Base-by-base conservation (phyloP, 1,140 invertebrate genomes). In the Caenorhabditis latens region DNA sequence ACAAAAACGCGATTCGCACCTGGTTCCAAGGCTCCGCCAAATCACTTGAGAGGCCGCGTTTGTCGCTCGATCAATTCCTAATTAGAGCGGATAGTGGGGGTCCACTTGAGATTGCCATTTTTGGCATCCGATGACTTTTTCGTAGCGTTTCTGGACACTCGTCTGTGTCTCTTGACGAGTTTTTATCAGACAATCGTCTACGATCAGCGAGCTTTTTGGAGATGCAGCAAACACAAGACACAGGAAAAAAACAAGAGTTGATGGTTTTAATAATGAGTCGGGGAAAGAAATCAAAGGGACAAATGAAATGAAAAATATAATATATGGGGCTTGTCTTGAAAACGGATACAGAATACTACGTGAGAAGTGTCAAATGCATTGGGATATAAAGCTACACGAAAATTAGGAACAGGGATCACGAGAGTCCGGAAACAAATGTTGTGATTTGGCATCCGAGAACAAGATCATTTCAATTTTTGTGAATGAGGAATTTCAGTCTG, bases 1-100 rank as follows among this genome's bases (percentile, higher is more conserved):
- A 79, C 71, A 79, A 79, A 79, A 79, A 79, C 71, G 71, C 71
- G 21, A 79, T 79, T 79, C 71, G 71, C 71, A 79, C 71, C 71
- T 79, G 71, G 71, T 79, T 79, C 71, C 71, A 79, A 79, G 46
- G 71, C 71, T 50, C 46, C 71, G 46, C 71, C n/a, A 50, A 79
- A 79, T 50, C 71, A 79, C 71, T 79, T 50, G 71, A 79, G 71
- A 79, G 71, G 43, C 71, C 71, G 71, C 71, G n/a, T 79, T 79
- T 79, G 65, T 71, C 43, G 65, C 71, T 79, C 71, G 71, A 79
- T 79, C 71, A 50, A 79, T 79, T 79, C 50, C 71, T 79, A 79
- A 79, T 79, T 79, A 79, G 71, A 79, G 71, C 43, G 40, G 24
- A 19, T 24, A 46, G 71, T 50, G 71, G 9, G 71, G n/a, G 42